These are phyloP conservation scores for Peromyscus leucopus DNA, from an alignment of 2,113 vertebrate genomes.

Conservation along the genomic window DNA sequence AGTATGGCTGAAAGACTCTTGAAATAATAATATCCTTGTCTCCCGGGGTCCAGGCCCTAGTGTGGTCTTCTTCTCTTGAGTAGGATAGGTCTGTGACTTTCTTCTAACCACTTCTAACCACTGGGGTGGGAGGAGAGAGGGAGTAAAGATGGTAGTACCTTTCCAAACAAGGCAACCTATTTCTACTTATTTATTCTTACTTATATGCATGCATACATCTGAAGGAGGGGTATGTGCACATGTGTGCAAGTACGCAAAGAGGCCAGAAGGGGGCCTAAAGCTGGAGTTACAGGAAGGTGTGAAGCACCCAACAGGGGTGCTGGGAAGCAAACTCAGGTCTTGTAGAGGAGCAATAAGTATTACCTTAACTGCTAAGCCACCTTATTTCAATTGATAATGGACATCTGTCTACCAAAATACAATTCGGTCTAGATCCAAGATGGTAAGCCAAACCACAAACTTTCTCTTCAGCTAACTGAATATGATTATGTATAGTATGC, in stretches of 20 bases:
- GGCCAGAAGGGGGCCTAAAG: background rate
- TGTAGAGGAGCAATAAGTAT: background rate
- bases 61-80: background rate
- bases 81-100: background rate
- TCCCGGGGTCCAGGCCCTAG: background rate
- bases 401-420: too few species aligned
- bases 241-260: background rate
- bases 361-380: background rate
- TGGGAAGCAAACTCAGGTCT: background rate
- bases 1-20: background rate
- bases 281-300: background rate
- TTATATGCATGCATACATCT: background rate
- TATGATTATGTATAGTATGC: too few species aligned
- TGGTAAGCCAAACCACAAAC: too few species aligned
- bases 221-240: background rate
- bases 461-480: too few species aligned
- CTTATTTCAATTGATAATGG: too few species aligned
- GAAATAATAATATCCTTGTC: background rate
- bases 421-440: too few species aligned
- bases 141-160: background rate
- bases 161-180: constrained; percentile 32
- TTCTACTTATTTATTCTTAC: background rate
- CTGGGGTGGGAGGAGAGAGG: background rate
- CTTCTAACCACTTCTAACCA: background rate
- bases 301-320: background rate